Evolutionary conservation across 2,888 invertebrate genomes (phyloP).

Genomic region (Eustalomyia histrio): DNA sequence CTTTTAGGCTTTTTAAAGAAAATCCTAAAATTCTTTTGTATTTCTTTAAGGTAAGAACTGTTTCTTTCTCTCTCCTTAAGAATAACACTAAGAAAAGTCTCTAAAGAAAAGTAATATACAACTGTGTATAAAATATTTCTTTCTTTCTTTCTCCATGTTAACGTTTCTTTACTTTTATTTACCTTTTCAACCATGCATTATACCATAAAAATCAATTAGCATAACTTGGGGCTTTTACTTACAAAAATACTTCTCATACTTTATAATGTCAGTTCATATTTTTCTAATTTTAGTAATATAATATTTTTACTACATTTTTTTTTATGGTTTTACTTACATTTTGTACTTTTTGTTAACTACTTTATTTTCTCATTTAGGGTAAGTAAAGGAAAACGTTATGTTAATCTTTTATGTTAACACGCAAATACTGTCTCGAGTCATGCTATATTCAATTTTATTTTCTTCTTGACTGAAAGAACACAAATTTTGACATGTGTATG

Average conservation of each 20-base stretch:
- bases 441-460: slow-evolving; percentile 22
- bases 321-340: slow-evolving; percentile 17
- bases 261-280: slow-evolving; percentile 13
- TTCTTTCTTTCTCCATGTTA: not conserved
- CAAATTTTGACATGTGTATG: slow-evolving; percentile 36
- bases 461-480: not conserved
- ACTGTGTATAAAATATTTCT: not conserved
- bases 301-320: slow-evolving; percentile 42
- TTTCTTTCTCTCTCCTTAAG: not conserved
- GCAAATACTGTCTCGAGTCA: slow-evolving; percentile 48
- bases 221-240: slow-evolving; percentile 38
- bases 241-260: slow-evolving; percentile 1
- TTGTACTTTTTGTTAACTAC: not conserved
- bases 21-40: no score
- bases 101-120: not conserved
- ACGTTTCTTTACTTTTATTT: not conserved
- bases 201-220: slow-evolving; percentile 48
- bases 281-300: slow-evolving; percentile 21
- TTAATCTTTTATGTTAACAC: slow-evolving; percentile 59
- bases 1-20: no score
- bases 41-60: no score
- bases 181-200: slow-evolving; percentile 24
- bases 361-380: not conserved
- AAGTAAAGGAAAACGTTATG: slow-evolving; percentile 45
- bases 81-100: not conserved